phyloP scores from a whole-genome alignment of 2,113 vertebrate genomes.

The Bubo scandiacus region DNA sequence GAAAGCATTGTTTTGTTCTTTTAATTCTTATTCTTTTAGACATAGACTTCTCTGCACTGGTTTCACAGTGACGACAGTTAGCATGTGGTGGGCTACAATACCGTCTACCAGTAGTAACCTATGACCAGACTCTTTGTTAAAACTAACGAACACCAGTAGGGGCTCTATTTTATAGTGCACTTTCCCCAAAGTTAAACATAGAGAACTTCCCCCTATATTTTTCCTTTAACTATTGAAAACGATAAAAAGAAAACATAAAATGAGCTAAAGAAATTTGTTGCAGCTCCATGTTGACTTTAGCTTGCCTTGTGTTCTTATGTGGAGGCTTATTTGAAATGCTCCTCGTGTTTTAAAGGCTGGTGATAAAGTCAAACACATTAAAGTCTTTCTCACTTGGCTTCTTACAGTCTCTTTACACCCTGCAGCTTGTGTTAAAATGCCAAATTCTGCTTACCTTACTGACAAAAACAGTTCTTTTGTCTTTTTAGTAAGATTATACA shows the following conservation, averaged over 20 bases:
- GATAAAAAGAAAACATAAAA: not conserved
- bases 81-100: slow-evolving; percentile 7
- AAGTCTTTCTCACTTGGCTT: not conserved
- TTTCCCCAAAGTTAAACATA: not conserved
- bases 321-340: not conserved
- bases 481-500: not conserved
- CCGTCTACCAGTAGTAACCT: slow-evolving; percentile 18
- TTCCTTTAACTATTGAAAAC: not conserved
- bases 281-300: not conserved
- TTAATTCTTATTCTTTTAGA: not conserved
- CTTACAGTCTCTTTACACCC: not conserved
- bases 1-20: not conserved
- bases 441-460: not conserved
- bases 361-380: not conserved
- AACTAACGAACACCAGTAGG: slow-evolving; percentile 57
- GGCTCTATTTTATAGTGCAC: slow-evolving; percentile 28
- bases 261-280: not conserved
- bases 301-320: not conserved
- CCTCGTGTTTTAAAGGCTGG: not conserved
- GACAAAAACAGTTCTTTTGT: not conserved
- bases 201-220: not conserved
- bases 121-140: slow-evolving; percentile 49
- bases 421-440: not conserved
- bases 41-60: not conserved
- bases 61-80: not conserved